phyloP scores from a whole-genome alignment of 2,113 vertebrate species.

The Marcusenius ussheri region DNA sequence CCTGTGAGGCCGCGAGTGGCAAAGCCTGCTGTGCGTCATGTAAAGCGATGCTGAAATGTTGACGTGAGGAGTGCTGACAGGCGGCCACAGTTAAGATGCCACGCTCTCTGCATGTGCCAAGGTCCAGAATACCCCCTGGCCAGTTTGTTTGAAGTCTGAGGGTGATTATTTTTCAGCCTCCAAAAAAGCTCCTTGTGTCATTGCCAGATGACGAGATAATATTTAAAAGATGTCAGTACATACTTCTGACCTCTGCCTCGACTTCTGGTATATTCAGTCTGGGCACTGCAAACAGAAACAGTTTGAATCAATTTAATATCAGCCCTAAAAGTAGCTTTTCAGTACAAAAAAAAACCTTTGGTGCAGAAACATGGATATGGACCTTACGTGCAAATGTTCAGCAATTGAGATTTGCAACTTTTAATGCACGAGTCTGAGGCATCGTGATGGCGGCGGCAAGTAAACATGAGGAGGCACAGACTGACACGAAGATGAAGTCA shows the following conservation, averaged over 20 bases:
- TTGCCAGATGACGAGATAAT: background rate
- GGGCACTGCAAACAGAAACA: background rate
- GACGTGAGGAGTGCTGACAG: background rate
- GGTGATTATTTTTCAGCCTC: conserved; percentile 3
- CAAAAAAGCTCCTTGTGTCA: background rate
- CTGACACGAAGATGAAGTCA: too few relatives aligned
- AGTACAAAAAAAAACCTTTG: background rate
- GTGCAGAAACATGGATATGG: background rate
- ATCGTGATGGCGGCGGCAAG: too few relatives aligned
- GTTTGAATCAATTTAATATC: background rate
- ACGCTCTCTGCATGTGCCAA: background rate
- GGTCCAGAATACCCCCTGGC: background rate
- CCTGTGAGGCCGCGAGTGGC: conserved; percentile 14
- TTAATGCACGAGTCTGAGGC: background rate
- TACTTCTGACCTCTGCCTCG: background rate
- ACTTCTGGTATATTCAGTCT: background rate
- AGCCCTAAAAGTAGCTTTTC: background rate
- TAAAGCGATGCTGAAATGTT: conserved; percentile 4
- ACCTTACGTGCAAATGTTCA: background rate
- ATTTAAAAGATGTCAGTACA: background rate
- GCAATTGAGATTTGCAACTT: background rate
- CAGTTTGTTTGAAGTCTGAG: conserved; percentile 14
- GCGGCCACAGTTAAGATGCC: background rate
- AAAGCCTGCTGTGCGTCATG: conserved; percentile 16
- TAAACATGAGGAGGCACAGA: too few relatives aligned